These are phyloP conservation scores for Megalops atlanticus DNA, from an alignment of 2,113 vertebrate species.

Conservation along the genomic window DNA sequence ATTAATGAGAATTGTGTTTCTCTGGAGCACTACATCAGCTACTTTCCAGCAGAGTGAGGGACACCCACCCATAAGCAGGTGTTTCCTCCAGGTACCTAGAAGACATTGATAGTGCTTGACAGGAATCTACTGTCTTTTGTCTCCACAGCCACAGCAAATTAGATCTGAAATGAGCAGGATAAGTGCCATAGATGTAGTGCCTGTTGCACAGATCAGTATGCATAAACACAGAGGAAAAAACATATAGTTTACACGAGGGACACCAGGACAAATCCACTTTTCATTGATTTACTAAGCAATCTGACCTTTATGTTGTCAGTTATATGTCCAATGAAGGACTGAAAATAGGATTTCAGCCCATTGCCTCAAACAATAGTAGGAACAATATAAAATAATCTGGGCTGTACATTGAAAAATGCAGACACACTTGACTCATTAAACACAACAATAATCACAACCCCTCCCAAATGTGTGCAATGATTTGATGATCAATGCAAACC, in stretches of 20 bases:
- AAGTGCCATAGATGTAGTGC: neutral
- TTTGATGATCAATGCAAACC: too few species aligned
- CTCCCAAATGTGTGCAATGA: neutral
- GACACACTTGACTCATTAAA: neutral
- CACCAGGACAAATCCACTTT: neutral
- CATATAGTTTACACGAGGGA: neutral
- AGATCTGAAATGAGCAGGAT: neutral
- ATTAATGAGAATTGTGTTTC: neutral
- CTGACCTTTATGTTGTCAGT: neutral
- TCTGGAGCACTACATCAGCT: neutral
- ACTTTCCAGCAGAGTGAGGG: neutral
- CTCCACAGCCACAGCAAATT: neutral
- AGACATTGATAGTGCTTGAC: neutral
- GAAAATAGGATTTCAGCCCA: neutral
- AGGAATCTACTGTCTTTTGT: slow-evolving; percentile 1
- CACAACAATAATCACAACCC: neutral
- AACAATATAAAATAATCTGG: neutral
- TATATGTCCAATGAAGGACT: neutral
- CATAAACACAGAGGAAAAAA: too few species aligned
- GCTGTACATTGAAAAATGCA: neutral
- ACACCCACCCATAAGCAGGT: slow-evolving; percentile 1
- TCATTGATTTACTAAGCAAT: neutral
- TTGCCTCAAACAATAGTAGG: neutral
- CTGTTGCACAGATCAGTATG: neutral
- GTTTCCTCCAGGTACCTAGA: neutral